These are phyloP conservation scores for Arenicola marina DNA, from an alignment of 2,888 invertebrate species.

Conservation along the genomic window DNA sequence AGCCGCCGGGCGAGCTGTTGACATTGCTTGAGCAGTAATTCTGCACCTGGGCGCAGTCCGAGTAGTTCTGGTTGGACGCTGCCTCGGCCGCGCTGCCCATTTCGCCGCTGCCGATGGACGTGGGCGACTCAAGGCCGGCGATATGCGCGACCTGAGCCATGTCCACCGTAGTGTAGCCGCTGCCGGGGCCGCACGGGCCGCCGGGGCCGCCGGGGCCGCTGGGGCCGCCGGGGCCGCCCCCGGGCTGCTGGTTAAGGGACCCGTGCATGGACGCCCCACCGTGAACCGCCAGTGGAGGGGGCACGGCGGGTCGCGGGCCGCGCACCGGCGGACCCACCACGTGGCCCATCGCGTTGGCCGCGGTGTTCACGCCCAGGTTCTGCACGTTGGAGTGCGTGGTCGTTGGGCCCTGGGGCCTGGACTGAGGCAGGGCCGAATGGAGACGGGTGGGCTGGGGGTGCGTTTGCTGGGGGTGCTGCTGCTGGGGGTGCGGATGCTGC, in stretches of 20 bases:
- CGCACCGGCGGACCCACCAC: too few species aligned
- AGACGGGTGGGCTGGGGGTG: not conserved
- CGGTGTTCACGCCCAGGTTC: too few species aligned
- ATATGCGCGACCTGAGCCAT: not conserved
- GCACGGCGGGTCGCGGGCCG: too few species aligned
- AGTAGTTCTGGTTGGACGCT: constrained; percentile 44
- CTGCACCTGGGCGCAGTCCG: constrained; percentile 57
- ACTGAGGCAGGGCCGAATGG: too few species aligned
- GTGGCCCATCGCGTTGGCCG: too few species aligned
- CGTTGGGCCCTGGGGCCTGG: too few species aligned
- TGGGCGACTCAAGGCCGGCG: constrained; percentile 75
- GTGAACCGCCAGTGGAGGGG: too few species aligned
- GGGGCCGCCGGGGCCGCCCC: too few species aligned
- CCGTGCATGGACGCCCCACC: too few species aligned
- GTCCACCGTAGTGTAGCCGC: not conserved
- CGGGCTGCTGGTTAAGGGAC: too few species aligned
- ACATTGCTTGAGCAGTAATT: constrained; percentile 26
- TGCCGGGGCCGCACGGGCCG: not conserved
- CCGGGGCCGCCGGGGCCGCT: not conserved
- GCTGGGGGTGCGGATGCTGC: not conserved
- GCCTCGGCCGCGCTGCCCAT: constrained; percentile 71
- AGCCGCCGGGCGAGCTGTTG: constrained; percentile 28
- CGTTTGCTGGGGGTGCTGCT: not conserved
- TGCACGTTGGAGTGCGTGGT: too few species aligned
- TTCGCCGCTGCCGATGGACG: constrained; percentile 81